Percentiles rank a stretch among this genome's conserved stretches.
Evolutionary conservation across 2,888 invertebrate species (phyloP).

Genomic region (Digitonthophagus gazella): DNA sequence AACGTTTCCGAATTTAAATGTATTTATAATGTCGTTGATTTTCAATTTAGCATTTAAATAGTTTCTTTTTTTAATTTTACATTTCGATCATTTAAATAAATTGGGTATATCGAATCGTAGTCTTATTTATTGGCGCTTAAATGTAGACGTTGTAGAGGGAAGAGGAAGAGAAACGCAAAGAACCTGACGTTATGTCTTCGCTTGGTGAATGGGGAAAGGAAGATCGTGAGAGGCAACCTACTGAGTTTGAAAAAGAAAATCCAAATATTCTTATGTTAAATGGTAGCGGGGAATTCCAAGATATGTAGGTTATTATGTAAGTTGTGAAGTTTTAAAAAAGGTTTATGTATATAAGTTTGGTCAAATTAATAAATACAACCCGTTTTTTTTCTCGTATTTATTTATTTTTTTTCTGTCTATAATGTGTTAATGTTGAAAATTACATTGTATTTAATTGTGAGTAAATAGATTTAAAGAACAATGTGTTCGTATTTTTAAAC

Average conservation of each 20-base stretch:
- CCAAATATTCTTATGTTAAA: constrained; percentile 75
- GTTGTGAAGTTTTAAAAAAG: too few relatives aligned
- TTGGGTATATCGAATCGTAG: constrained; percentile 21
- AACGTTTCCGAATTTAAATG: constrained; percentile 8
- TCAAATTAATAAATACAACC: too few relatives aligned
- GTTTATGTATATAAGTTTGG: too few relatives aligned
- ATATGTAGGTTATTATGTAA: too few relatives aligned
- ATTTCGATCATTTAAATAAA: constrained; percentile 27
- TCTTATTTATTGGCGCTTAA: constrained; percentile 31
- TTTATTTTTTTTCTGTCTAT: too few relatives aligned
- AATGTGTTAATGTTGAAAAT: too few relatives aligned
- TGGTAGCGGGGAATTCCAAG: constrained; percentile 71
- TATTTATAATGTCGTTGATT: too few relatives aligned
- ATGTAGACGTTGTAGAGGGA: constrained; percentile 59
- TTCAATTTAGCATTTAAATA: too few relatives aligned
- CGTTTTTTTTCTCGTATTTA: too few relatives aligned
- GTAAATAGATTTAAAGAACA: too few relatives aligned
- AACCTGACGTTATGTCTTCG: constrained; percentile 71
- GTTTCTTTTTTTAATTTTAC: constrained; percentile 21
- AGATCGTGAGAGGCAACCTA: constrained; percentile 68
- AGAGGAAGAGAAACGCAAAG: constrained; percentile 64
- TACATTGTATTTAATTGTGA: too few relatives aligned
- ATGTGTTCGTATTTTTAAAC: too few relatives aligned
- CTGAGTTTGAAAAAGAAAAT: constrained; percentile 75
- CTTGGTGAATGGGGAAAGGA: constrained; percentile 73